These are phyloP conservation scores for Polydrusus cervinus DNA, from an alignment of 2,888 invertebrate genomes.

Conservation along the genomic window DNA sequence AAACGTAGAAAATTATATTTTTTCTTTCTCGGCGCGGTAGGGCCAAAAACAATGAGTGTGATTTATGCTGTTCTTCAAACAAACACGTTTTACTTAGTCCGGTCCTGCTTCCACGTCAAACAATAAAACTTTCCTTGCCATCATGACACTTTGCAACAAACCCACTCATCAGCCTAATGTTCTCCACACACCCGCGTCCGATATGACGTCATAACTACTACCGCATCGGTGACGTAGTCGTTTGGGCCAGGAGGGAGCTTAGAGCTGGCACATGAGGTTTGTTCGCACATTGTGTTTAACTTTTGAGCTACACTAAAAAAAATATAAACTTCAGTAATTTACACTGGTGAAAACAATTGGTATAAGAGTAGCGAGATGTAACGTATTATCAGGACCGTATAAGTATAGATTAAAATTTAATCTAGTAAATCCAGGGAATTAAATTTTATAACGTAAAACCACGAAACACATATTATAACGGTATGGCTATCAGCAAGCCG, in stretches of 20 bases:
- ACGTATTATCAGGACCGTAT: no score
- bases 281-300: slow-evolving; percentile 9
- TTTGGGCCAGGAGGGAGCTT: slow-evolving; percentile 26
- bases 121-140: slow-evolving; percentile 30
- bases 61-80: neutral
- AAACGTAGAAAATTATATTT: no score
- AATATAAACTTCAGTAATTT: neutral
- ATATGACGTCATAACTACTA: slow-evolving; percentile 49
- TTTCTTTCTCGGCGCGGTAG: no score
- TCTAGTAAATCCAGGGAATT: no score
- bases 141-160: slow-evolving; percentile 26
- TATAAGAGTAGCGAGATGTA: no score
- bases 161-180: slow-evolving; percentile 19
- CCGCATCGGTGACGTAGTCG: slow-evolving; percentile 48
- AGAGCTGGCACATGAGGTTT: slow-evolving; percentile 20
- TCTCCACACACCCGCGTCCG: slow-evolving; percentile 28
- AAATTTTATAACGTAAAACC: no score
- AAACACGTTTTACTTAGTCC: slow-evolving; percentile 5
- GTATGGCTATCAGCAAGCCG: no score
- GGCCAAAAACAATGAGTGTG: no score
- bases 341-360: no score
- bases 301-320: neutral
- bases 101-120: slow-evolving; percentile 13
- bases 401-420: no score
- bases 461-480: no score